These are phyloP conservation scores for Theonella swinhoei DNA, from an alignment of 37 sponge, comb jelly and placozoan genomes.

Conservation along the genomic window DNA sequence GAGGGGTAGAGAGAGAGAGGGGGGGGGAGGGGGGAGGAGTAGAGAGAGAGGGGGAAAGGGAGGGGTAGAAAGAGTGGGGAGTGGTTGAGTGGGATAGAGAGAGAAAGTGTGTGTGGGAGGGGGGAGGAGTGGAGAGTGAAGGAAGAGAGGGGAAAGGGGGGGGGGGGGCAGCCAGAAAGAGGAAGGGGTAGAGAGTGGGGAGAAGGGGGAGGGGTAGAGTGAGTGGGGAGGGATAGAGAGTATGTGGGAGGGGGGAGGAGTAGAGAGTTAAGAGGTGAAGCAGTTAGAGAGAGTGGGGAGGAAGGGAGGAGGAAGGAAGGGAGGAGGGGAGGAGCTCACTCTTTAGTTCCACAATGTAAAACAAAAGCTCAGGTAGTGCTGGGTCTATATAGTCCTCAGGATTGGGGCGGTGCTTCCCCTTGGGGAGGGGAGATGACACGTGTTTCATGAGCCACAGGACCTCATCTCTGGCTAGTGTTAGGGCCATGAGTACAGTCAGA, in stretches of 20 bases:
- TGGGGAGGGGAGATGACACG: conserved; percentile 45
- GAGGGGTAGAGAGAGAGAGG: not conserved
- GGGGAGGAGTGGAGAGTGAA: not conserved
- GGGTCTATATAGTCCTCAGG: conserved; percentile 79
- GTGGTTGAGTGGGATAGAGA: not conserved
- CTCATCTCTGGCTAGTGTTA: conserved; percentile 87
- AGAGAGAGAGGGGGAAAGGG: not conserved
- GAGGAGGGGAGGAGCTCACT: conserved; percentile 21
- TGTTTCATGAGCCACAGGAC: conserved; percentile 87
- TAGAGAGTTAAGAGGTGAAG: not conserved
- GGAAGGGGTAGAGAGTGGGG: not conserved
- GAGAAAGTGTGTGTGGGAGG: not conserved
- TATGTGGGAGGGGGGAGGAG: not conserved
- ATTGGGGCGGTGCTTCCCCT: conserved; percentile 71
- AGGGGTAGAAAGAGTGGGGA: not conserved
- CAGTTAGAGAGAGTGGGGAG: not conserved
- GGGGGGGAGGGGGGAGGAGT: not conserved
- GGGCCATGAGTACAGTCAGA: conserved; percentile 61
- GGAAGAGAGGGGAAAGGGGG: not conserved
- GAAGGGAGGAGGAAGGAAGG: not conserved
- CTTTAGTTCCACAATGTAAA: conserved; percentile 60
- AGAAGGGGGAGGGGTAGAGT: not conserved
- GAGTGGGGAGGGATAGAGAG: not conserved
- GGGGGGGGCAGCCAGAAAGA: not conserved
- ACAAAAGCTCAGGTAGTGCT: conserved; percentile 80